These are phyloP conservation scores for Crematogaster levior DNA, from an alignment of 2,888 invertebrate genomes.

Conservation along the genomic window DNA sequence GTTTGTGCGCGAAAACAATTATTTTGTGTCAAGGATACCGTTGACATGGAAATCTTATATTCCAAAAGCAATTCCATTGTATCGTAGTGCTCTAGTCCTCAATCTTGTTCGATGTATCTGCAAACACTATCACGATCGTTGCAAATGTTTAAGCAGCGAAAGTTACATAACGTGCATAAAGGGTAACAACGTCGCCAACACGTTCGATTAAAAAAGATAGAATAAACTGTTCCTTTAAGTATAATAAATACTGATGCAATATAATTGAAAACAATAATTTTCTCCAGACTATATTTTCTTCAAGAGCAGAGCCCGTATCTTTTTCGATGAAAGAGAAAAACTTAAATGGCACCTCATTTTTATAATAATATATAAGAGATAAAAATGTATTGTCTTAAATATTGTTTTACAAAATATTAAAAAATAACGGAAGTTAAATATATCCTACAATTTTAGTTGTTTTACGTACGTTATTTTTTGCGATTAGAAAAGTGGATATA, in stretches of 20 bases:
- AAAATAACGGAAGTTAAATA: neutral
- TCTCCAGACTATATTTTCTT: neutral
- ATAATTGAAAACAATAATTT: neutral
- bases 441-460: neutral
- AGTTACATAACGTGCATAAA: slow-evolving; percentile 7
- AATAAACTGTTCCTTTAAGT: neutral
- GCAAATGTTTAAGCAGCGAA: slow-evolving; percentile 29
- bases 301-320: too few species aligned
- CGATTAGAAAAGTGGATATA: neutral
- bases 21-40: slow-evolving; percentile 57
- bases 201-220: neutral
- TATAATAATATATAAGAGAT: neutral
- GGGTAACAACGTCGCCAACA: neutral
- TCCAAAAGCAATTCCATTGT: slow-evolving; percentile 12
- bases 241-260: neutral
- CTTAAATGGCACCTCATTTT: neutral
- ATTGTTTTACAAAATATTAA: neutral
- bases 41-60: slow-evolving; percentile 41
- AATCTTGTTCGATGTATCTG: neutral
- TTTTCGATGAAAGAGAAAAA: neutral
- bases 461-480: neutral
- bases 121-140: slow-evolving; percentile 19
- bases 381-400: neutral
- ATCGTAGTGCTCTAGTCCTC: neutral
- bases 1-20: slow-evolving; percentile 55